Evolutionary conservation across 2,113 vertebrate genomes (phyloP), one percentile per base, ranked within the genome.

Genomic region (Pangasianodon hypophthalmus): DNA sequence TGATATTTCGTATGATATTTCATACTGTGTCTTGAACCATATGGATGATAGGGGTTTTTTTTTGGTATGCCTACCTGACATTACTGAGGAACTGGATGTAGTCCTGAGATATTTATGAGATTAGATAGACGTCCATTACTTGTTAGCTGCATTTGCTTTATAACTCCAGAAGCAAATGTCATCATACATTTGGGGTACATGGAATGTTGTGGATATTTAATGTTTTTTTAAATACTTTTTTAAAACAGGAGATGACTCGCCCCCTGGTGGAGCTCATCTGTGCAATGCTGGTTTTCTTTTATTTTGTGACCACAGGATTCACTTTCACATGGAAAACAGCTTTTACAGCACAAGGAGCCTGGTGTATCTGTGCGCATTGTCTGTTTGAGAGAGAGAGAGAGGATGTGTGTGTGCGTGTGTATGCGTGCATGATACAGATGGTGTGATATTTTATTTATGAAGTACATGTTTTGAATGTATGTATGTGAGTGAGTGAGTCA

Each of bases 361-460:
- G 91, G 84, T 82, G 83, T 73, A 85, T 62, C 6, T 91, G 26
- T 73, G 67, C 41, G 6, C 52, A 26, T 84, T 6, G 50, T 88
- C n/a, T 85, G 14, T 81, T 16, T n/a, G 32, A 41, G 75, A 54
- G 10, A 21, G 82, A 18, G 46, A 26, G 58, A 18, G 37, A 29
- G 56, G 29, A 41, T 48, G 69, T 54, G 48, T 44, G 60, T 46
- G 41, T 46, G 69, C 41, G 50, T 26, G 62, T 32, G 50, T n/a
- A 44, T 48, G 56, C 29, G 71, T 13, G 80, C 16, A 26, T n/a
- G 16, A 77, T n/a, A 50, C 54, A 77, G 69, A 50, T 85, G 50
- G 73, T 91, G 37, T 88, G 32, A 56, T 84, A 29, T 85, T 89
- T 79, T 92, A 92, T 90, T 92, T 92, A 90, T 92, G 26, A 92